A percentile compares a stretch with the other conserved stretches of the same genome.
Conservation (phyloP, 2,113 vertebrate genomes). For the Mirza zaza region DNA sequence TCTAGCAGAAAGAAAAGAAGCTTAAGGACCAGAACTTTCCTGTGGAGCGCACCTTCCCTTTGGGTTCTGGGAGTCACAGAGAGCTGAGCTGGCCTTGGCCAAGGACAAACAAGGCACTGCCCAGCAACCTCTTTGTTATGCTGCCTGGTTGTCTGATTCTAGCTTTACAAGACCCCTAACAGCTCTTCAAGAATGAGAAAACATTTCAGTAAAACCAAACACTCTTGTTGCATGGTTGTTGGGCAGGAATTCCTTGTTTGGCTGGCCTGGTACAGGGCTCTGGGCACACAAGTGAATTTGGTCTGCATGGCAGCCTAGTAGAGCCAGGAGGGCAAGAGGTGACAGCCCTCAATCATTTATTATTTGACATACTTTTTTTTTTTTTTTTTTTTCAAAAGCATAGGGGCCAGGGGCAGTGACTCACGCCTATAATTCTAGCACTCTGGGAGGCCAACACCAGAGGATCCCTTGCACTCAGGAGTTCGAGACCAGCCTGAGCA, state of each 20-base stretch:
- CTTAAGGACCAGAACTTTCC: background rate
- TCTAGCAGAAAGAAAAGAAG: background rate
- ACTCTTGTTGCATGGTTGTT: background rate
- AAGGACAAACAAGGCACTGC: background rate
- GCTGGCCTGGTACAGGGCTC: background rate
- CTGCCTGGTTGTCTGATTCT: background rate
- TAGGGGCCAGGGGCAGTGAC: too few species aligned
- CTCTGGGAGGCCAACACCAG: too few species aligned
- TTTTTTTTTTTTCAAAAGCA: background rate
- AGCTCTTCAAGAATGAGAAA: constrained; percentile 15
- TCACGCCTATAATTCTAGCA: too few species aligned
- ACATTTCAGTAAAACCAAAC: background rate
- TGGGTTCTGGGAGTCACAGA: background rate
- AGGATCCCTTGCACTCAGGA: too few species aligned
- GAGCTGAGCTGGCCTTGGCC: background rate
- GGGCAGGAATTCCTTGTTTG: constrained; percentile 45
- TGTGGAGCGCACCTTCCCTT: background rate
- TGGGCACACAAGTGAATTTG: background rate
- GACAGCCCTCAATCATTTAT: background rate
- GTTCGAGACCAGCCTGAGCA: too few species aligned
- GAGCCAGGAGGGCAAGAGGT: background rate
- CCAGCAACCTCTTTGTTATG: background rate
- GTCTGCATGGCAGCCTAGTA: background rate
- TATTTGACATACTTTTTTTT: background rate
- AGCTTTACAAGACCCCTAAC: background rate